These are phyloP conservation scores for Cherax destructor DNA, from an alignment of 1,140 invertebrate genomes.

Conservation along the genomic window DNA sequence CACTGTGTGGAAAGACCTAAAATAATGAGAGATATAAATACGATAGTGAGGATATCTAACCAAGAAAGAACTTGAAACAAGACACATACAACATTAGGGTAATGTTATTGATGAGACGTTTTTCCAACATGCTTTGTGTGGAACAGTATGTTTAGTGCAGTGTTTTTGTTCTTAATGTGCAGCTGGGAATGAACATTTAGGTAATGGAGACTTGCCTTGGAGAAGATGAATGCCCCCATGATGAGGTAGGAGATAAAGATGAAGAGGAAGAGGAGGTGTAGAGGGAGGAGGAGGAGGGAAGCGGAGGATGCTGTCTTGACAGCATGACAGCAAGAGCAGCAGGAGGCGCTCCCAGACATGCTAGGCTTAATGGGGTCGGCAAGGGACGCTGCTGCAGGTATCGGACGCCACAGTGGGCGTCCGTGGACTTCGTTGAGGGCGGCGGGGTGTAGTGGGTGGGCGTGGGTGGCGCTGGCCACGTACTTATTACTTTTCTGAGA, in stretches of 20 bases:
- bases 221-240: constrained; percentile 40
- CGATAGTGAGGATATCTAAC: too few relatives aligned
- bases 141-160: too few relatives aligned
- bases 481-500: constrained; percentile 45
- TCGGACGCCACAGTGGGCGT: constrained; percentile 25
- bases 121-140: too few relatives aligned
- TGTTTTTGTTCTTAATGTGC: too few relatives aligned
- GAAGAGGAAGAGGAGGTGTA: constrained; percentile 35
- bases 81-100: too few relatives aligned
- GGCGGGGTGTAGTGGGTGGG: not conserved
- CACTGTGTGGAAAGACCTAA: too few relatives aligned
- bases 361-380: constrained; percentile 4
- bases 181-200: too few relatives aligned
- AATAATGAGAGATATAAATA: too few relatives aligned
- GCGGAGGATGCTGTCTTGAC: constrained; percentile 8
- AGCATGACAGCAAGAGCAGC: constrained; percentile 9
- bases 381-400: not conserved
- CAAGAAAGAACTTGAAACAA: too few relatives aligned
- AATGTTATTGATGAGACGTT: too few relatives aligned
- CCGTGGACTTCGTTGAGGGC: constrained; percentile 18
- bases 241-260: constrained; percentile 12
- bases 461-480: constrained; percentile 1
- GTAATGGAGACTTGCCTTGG: constrained; percentile 3
- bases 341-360: not conserved
- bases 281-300: constrained; percentile 25